phyloP scores from a whole-genome alignment of 2,797 vertebrate species.

The Harpagifer antarcticus region DNA sequence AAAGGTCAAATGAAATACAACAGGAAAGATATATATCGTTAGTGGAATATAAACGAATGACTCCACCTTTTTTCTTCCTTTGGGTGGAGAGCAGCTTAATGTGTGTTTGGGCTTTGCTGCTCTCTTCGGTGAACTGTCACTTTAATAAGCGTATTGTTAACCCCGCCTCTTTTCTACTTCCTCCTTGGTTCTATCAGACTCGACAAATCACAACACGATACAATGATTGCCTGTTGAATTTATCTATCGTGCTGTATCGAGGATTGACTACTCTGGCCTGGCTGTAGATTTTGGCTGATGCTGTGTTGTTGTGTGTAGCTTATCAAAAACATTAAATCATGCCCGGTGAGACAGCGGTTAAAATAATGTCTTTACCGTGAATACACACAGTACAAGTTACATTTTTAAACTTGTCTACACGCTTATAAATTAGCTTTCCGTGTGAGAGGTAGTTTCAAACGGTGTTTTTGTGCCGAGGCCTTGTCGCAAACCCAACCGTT shows the following conservation, averaged over 20 bases:
- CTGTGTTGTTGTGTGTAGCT: slow-evolving; percentile 70
- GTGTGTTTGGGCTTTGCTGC: background rate
- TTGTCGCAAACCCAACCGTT: slow-evolving; percentile 57
- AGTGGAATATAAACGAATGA: too few species aligned
- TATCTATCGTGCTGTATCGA: rapidly evolving
- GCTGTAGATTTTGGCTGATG: slow-evolving; percentile 29
- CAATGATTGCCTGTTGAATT: rapidly evolving
- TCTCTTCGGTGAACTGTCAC: slow-evolving; percentile 10
- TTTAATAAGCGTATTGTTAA: slow-evolving; percentile 62
- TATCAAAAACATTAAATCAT: slow-evolving; percentile 73
- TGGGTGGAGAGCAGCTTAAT: background rate
- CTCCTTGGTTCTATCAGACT: slow-evolving; percentile 46
- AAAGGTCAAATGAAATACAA: too few species aligned
- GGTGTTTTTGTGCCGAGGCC: slow-evolving; percentile 67
- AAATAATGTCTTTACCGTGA: slow-evolving; percentile 53
- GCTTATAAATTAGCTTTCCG: background rate
- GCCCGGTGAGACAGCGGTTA: slow-evolving; percentile 52
- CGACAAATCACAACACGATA: slow-evolving; percentile 45
- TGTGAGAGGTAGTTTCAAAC: slow-evolving; percentile 2
- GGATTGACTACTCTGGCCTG: slow-evolving; percentile 65
- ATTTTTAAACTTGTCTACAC: background rate
- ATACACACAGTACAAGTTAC: background rate
- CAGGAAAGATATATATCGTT: too few species aligned
- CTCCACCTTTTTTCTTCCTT: background rate
- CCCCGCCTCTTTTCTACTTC: slow-evolving; percentile 59